Conservation (phyloP, 2,888 invertebrate species). For the Cartodere bifasciata region DNA sequence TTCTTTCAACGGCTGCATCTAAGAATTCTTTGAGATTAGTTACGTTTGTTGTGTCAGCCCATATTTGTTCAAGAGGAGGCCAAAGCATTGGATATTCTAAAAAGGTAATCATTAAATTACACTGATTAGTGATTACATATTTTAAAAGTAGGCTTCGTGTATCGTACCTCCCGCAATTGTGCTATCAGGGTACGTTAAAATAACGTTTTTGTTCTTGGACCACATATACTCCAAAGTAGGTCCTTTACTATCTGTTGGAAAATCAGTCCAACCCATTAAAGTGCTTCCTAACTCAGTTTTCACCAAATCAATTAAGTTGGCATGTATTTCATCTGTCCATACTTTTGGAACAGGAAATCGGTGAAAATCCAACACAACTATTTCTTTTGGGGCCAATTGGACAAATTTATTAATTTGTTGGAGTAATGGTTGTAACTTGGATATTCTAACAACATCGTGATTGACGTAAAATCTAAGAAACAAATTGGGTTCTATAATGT, state of each 20-base stretch:
- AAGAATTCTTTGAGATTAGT: constrained; percentile 13
- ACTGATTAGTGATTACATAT: no score
- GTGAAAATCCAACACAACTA: constrained; percentile 67
- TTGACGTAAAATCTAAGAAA: constrained; percentile 53
- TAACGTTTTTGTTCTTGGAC: constrained; percentile 38
- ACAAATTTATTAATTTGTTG: constrained; percentile 54
- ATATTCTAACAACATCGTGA: constrained; percentile 54
- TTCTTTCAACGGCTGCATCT: constrained; percentile 25
- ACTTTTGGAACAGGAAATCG: constrained; percentile 47
- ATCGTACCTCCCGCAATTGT: no score
- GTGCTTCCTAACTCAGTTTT: constrained; percentile 39
- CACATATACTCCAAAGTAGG: constrained; percentile 47
- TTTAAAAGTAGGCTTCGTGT: no score
- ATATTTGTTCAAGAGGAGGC: constrained; percentile 11
- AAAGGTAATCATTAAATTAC: no score
- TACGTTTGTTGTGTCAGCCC: constrained; percentile 20
- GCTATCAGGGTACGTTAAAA: constrained; percentile 47
- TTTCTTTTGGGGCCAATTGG: constrained; percentile 48
- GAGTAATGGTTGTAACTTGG: constrained; percentile 48
- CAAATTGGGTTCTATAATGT: no score
- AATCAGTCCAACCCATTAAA: no score
- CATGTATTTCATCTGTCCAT: constrained; percentile 27
- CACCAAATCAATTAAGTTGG: constrained; percentile 36
- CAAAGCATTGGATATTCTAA: constrained; percentile 13
- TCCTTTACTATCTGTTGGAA: constrained; percentile 38